A percentile compares a stretch with the other conserved stretches of the same genome.
Conservation (phyloP, 2,797 vertebrate genomes). For the Sebastiscus albofasciatus region DNA sequence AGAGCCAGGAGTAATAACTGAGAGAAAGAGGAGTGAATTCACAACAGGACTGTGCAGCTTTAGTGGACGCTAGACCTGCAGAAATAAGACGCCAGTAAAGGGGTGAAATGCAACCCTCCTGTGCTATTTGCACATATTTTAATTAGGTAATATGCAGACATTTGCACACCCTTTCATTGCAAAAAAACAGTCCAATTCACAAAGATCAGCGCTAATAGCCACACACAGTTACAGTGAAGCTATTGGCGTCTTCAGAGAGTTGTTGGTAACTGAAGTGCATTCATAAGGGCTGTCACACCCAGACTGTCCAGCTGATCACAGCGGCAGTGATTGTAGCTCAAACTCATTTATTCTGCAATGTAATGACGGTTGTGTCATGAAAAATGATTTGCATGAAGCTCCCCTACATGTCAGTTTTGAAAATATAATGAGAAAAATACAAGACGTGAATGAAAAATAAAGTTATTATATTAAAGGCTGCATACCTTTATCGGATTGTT, state of each 20-base stretch:
- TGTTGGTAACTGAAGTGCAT: background rate
- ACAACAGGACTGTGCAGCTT: too few species aligned
- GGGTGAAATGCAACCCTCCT: background rate
- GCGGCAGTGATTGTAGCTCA: background rate
- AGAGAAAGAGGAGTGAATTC: too few species aligned
- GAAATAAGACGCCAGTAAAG: background rate
- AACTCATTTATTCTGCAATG: background rate
- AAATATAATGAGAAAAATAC: background rate
- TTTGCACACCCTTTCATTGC: background rate
- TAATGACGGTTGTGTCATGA: background rate
- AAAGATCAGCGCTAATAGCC: background rate
- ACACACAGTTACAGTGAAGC: background rate
- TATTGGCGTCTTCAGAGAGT: background rate
- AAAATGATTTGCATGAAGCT: background rate
- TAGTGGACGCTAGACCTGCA: rapidly evolving
- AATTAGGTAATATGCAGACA: background rate
- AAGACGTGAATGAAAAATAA: background rate
- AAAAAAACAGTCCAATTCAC: background rate
- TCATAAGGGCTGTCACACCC: background rate
- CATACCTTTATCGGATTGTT: background rate
- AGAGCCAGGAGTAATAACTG: too few species aligned
- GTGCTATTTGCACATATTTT: background rate
- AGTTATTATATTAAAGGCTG: background rate
- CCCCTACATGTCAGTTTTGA: background rate
- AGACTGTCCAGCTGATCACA: background rate